Evolutionary conservation across 1,140 invertebrate species (phyloP), one percentile per base, ranked within the genome.

Genomic region (Drosophila nasuta): DNA sequence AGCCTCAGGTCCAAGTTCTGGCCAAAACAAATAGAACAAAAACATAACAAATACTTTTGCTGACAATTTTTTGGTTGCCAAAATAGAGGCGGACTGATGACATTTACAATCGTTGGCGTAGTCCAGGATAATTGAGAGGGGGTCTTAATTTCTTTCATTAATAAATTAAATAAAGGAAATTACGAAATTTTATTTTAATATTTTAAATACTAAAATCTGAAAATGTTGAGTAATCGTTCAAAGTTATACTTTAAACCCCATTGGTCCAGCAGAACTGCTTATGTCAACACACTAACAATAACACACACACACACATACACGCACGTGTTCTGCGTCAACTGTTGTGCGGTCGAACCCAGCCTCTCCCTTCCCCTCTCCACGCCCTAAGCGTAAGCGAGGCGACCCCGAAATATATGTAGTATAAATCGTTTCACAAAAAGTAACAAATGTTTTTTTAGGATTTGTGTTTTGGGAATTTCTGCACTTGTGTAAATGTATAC

Each of bases 401-500:
- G 15, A 25, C 45, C 43, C 35, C 41, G 46, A 66, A 62, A 63
- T 79, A 49, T 71, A 68, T 57, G 52, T 68, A 74, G 68, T 67
- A 77, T 58, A 73, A 73, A 77, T 64, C 74, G 52, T 69, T 77
- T 76, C 64, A 70, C 70, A 89, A 89, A 89, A 89, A 89, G 85
- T 85, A 89, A 89, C 85, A 89, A 89, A 89, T 89, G 85, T 89
- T 89, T 89, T 89, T 89, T 89, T 89, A 89, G 85, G 85, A 89
- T 89, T 89, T 89, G 85, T 89, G 85, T 85, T 89, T 89, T 89
- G 85, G 85, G 85, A 89, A 89, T 85, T 89, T 89, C 72, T 89
- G 85, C 85, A 89, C 85, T 89, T 89, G 85, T 89, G 85, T 85
- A 89, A 89, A 89, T 89, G 85, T 79, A 65, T 52, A 69, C 78